Evolutionary conservation across 2,113 vertebrate species (phyloP), one percentile per base, ranked within the genome.

Genomic region (Ptychochromis oligacanthus): DNA sequence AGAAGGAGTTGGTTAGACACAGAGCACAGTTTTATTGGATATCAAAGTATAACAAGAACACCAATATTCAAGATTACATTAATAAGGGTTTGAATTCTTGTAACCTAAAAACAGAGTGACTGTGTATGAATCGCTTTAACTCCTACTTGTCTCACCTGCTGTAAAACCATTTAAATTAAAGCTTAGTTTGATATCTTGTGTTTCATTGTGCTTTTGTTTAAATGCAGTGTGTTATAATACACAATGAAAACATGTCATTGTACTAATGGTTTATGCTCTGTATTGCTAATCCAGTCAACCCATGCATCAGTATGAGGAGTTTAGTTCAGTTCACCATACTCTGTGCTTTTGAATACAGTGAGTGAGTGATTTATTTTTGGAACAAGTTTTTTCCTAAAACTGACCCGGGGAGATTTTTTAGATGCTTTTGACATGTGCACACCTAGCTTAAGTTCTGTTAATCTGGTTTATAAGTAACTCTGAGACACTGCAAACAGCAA

Each of bases 371-470:
- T 20, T 67, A 61, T 49, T 62, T 81, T 76, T 76, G 24, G 60
- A 77, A 17, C 3, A 4, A 11, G 4, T 5, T 31, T 54, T 14
- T 49, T 24, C 18, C 10, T 20, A 2, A 61, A 77, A 87, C 57
- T 78, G 72, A 78, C 36, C 55, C 1, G 82, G 82, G 22, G 17
- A 65, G 80, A 89, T 87, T 87, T 18, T 80, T 75, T 0, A 87
- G 54, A 83, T 85, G n/a, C 28, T 85, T 81, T 3, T 8, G 4
- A 60, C 36, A 1, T 22, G 9, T 18, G 26, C 75, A 57, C 74
- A 2, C 77, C n/a, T 67, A 18, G 7, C 20, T 40, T 22, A 38
- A 22, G 3, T 26, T 65, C 49, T 20, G 65, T 38, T 14, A 0
- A 20, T 38, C 81, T 2, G 26, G 55, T 85, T 46, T 52, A 10